Percentiles rank a stretch among this genome's conserved stretches.
Evolutionary conservation across 2,888 invertebrate species (phyloP).

Genomic region (Napeogenes inachia): DNA sequence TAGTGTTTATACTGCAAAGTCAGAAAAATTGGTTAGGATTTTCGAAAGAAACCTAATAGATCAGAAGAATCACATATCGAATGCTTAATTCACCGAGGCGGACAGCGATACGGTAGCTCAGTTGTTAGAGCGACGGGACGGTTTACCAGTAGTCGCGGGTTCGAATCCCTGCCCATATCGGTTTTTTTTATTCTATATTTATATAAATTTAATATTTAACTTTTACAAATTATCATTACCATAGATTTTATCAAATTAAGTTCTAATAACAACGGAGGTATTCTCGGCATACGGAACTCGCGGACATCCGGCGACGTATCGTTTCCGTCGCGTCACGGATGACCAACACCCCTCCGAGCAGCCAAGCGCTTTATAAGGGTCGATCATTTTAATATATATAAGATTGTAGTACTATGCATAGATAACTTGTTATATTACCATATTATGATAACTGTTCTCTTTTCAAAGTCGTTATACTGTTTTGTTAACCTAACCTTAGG

Average conservation of each 20-base stretch:
- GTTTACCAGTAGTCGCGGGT: too few species aligned
- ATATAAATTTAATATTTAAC: too few species aligned
- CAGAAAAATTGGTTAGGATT: too few species aligned
- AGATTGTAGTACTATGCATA: slow-evolving; percentile 1
- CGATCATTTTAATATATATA: neutral
- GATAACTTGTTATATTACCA: neutral
- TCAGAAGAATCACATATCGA: too few species aligned
- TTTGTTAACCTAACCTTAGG: neutral
- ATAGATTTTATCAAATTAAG: neutral
- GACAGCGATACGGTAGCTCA: too few species aligned
- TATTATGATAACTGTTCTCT: slow-evolving; percentile 10
- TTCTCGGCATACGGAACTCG: slow-evolving; percentile 25
- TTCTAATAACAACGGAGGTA: slow-evolving; percentile 13
- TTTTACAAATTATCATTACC: too few species aligned
- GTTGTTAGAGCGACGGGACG: too few species aligned
- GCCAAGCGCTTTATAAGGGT: slow-evolving; percentile 26
- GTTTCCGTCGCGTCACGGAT: slow-evolving; percentile 35
- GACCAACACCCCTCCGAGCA: slow-evolving; percentile 32
- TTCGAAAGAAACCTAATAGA: too few species aligned
- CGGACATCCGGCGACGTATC: slow-evolving; percentile 40
- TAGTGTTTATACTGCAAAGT: too few species aligned
- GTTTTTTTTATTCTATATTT: too few species aligned
- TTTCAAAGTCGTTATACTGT: neutral
- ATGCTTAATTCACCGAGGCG: too few species aligned
- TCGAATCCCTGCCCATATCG: too few species aligned